Evolutionary conservation across 1,140 invertebrate species (phyloP).

Genomic region (Proctacanthus coquilletti): DNA sequence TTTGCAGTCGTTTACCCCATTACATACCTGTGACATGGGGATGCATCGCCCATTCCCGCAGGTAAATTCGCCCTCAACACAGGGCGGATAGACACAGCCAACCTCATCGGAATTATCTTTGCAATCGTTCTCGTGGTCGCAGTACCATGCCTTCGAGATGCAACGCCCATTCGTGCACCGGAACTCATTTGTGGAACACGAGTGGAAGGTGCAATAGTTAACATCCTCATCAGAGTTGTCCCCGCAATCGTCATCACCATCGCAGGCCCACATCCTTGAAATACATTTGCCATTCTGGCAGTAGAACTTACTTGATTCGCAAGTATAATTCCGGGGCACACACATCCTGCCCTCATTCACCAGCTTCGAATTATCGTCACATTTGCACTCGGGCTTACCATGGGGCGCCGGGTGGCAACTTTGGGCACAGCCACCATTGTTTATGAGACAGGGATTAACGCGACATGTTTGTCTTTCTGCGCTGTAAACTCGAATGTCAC

Average conservation of each 20-base stretch:
- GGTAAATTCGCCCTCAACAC: slow-evolving; percentile 84
- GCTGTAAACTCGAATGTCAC: slow-evolving; percentile 84
- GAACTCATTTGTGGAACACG: slow-evolving; percentile 84
- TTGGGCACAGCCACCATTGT: slow-evolving; percentile 92
- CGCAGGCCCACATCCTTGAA: slow-evolving; percentile 89
- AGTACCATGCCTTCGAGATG: slow-evolving; percentile 90
- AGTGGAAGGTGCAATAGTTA: slow-evolving; percentile 86
- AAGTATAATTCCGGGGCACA: slow-evolving; percentile 72
- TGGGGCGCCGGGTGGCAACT: slow-evolving; percentile 82
- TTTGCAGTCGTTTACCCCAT: slow-evolving; percentile 89
- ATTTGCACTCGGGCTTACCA: slow-evolving; percentile 70
- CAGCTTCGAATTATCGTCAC: slow-evolving; percentile 68
- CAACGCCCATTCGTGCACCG: slow-evolving; percentile 87
- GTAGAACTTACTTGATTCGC: slow-evolving; percentile 78
- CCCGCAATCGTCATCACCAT: slow-evolving; percentile 82
- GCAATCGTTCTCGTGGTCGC: slow-evolving; percentile 91
- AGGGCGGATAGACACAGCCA: slow-evolving; percentile 78
- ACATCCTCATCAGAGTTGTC: slow-evolving; percentile 88
- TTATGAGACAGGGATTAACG: slow-evolving; percentile 73
- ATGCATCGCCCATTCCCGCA: slow-evolving; percentile 85
- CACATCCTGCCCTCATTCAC: slow-evolving; percentile 89
- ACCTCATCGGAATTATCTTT: slow-evolving; percentile 84
- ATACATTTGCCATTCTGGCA: slow-evolving; percentile 93
- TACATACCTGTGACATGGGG: slow-evolving; percentile 72
- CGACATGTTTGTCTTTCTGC: slow-evolving; percentile 61